Percentiles rank a stretch among this genome's conserved stretches.
phyloP scores from a whole-genome alignment of 2,888 invertebrate species.

The Sinohyriopsis cumingii region DNA sequence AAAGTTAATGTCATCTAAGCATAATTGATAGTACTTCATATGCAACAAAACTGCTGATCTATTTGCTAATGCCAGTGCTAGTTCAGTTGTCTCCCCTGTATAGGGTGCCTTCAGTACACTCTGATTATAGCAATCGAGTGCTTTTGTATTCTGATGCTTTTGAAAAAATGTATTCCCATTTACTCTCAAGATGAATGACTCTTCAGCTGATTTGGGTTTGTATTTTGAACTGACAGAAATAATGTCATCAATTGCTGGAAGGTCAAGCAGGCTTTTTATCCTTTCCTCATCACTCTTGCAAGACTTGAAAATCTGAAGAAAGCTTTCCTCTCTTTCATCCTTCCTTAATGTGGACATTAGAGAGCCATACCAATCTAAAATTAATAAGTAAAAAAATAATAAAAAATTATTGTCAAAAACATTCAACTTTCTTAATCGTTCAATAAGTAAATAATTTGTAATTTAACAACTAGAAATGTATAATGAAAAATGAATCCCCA shows the following conservation, averaged over 20 bases:
- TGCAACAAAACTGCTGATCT: slow-evolving; percentile 68
- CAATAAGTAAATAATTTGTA: no score
- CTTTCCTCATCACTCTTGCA: slow-evolving; percentile 48
- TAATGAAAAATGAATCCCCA: no score
- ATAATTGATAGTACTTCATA: slow-evolving; percentile 56
- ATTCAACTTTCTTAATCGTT: no score
- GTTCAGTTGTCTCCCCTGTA: slow-evolving; percentile 34
- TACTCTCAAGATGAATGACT: slow-evolving; percentile 62
- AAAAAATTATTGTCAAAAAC: no score
- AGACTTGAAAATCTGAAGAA: slow-evolving; percentile 33
- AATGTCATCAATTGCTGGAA: slow-evolving; percentile 40
- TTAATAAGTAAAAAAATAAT: no score
- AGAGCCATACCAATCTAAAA: slow-evolving; percentile 22
- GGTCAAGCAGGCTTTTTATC: slow-evolving; percentile 38
- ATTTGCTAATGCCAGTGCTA: slow-evolving; percentile 65
- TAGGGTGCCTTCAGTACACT: slow-evolving; percentile 56
- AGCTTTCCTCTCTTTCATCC: slow-evolving; percentile 6
- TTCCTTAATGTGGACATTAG: slow-evolving; percentile 13
- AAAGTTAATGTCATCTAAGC: slow-evolving; percentile 61
- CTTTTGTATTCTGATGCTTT: slow-evolving; percentile 52
- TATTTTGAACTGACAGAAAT: slow-evolving; percentile 10
- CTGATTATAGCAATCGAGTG: slow-evolving; percentile 57
- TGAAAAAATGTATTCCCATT: slow-evolving; percentile 67
- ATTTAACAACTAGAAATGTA: no score
- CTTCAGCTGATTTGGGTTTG: slow-evolving; percentile 55